Percentiles rank a stretch among this genome's conserved stretches.
phyloP scores from a whole-genome alignment of 1,140 invertebrate species.

The Zaprionus taronus region DNA sequence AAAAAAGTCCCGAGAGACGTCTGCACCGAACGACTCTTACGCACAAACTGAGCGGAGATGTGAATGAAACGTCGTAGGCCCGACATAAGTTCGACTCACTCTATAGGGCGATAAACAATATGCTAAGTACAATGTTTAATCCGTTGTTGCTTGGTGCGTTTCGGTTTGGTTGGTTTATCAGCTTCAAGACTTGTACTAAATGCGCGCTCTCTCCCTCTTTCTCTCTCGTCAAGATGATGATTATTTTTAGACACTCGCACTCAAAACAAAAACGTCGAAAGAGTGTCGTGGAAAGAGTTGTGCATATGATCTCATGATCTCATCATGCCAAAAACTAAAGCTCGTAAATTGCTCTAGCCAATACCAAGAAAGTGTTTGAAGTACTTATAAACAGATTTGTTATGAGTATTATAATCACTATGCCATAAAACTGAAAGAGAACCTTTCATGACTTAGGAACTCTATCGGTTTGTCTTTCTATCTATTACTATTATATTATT shows the following conservation, averaged over 20 bases:
- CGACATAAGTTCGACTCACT: slow-evolving; percentile 39
- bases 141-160: slow-evolving; percentile 73
- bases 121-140: slow-evolving; percentile 46
- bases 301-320: slow-evolving; percentile 13
- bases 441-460: too few relatives aligned
- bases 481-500: too few relatives aligned
- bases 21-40: slow-evolving; percentile 72
- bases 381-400: neutral
- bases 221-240: slow-evolving; percentile 8
- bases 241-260: slow-evolving; percentile 45
- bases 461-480: too few relatives aligned
- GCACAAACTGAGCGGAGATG: slow-evolving; percentile 63
- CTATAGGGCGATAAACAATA: slow-evolving; percentile 56
- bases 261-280: slow-evolving; percentile 14
- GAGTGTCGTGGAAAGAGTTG: slow-evolving; percentile 35
- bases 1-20: slow-evolving; percentile 10
- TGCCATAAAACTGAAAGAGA: too few relatives aligned
- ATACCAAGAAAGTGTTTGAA: neutral
- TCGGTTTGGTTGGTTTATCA: slow-evolving; percentile 55
- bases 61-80: slow-evolving; percentile 60
- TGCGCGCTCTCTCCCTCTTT: slow-evolving; percentile 8
- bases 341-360: neutral
- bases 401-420: neutral
- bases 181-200: slow-evolving; percentile 44
- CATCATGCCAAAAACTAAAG: slow-evolving; percentile 4